These are phyloP conservation scores for Meteorus colon DNA, from an alignment of 2,888 invertebrate species.

Conservation along the genomic window DNA sequence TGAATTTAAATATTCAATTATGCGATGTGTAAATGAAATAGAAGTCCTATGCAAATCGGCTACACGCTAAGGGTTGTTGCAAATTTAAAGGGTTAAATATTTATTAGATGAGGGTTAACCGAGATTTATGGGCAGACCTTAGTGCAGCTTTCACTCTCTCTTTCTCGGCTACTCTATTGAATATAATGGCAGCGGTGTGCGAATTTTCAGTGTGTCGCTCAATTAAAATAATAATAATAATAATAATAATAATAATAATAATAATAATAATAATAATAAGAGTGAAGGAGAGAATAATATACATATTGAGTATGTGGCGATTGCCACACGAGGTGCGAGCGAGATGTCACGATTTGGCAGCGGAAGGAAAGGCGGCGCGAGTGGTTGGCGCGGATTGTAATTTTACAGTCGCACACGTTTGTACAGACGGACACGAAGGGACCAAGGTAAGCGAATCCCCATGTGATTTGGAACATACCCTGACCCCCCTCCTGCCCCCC, in stretches of 20 bases:
- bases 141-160: constrained; percentile 39
- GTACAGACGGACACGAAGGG: background rate
- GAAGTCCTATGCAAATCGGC: constrained; percentile 76
- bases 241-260: background rate
- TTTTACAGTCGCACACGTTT: constrained; percentile 33
- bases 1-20: constrained; percentile 75
- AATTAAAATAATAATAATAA: background rate
- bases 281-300: constrained; percentile 30
- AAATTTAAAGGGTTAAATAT: constrained; percentile 74
- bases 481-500: too few species aligned
- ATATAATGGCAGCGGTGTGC: background rate
- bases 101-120: constrained; percentile 73
- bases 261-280: background rate
- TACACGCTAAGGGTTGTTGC: constrained; percentile 73
- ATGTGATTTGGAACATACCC: constrained; percentile 19
- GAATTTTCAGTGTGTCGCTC: constrained; percentile 31
- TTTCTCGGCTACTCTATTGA: background rate
- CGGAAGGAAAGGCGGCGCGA: constrained; percentile 38
- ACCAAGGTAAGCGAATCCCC: constrained; percentile 21
- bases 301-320: constrained; percentile 39
- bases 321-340: constrained; percentile 13
- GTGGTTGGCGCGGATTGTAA: constrained; percentile 38
- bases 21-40: constrained; percentile 77
- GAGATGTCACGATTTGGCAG: constrained; percentile 26
- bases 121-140: constrained; percentile 68